phyloP scores from a whole-genome alignment of 2,888 invertebrate genomes.

The Apodemia mormo region DNA sequence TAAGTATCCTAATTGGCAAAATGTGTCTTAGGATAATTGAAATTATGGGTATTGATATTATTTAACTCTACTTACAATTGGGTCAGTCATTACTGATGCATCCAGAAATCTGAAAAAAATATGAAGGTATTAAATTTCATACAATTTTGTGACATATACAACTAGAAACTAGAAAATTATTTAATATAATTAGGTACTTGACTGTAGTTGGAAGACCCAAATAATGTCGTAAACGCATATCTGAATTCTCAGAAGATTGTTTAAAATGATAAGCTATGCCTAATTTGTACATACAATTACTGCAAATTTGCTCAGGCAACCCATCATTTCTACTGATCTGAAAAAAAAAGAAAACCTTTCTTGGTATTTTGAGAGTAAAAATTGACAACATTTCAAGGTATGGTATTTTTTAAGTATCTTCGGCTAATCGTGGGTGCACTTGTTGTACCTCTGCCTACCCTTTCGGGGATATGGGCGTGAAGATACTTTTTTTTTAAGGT shows the following conservation, averaged over 20 bases:
- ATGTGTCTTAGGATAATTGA: too few species aligned
- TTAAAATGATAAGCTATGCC: conserved; percentile 84
- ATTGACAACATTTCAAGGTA: too few species aligned
- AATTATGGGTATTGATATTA: not conserved
- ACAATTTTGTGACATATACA: not conserved
- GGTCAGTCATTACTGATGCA: conserved; percentile 82
- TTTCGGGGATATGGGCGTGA: too few species aligned
- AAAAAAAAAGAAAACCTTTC: conserved; percentile 33
- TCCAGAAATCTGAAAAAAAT: conserved; percentile 67
- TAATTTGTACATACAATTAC: conserved; percentile 83
- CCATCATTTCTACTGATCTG: conserved; percentile 80
- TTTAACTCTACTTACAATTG: conserved; percentile 53
- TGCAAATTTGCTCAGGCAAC: conserved; percentile 82
- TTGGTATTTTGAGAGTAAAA: too few species aligned
- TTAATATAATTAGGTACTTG: conserved; percentile 50
- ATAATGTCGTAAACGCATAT: conserved; percentile 80
- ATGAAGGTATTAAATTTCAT: conserved; percentile 1
- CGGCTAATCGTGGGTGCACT: too few species aligned
- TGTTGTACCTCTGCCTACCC: too few species aligned
- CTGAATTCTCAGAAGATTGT: conserved; percentile 83
- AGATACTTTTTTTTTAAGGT: too few species aligned
- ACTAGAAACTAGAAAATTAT: not conserved
- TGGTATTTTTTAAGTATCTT: too few species aligned
- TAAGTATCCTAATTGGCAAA: too few species aligned
- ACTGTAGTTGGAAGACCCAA: conserved; percentile 67